Evolutionary conservation across 1,140 invertebrate genomes (phyloP).

Genomic region (Phocides pigmalion): DNA sequence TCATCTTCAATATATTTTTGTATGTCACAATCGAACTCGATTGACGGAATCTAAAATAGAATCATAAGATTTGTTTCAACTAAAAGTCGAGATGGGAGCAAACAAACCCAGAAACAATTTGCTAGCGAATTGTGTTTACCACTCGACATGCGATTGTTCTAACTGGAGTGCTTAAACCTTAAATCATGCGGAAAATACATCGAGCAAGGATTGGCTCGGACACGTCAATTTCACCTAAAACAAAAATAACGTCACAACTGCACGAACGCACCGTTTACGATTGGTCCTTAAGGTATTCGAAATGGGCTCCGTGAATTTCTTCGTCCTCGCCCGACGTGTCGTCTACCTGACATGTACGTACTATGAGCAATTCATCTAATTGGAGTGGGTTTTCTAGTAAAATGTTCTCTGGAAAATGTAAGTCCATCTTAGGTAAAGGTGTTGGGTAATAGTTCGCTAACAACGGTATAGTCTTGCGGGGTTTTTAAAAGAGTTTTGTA

Average conservation of each 20-base stretch:
- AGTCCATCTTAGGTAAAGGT: slow-evolving; percentile 11
- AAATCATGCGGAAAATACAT: neutral
- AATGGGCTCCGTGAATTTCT: too few species aligned
- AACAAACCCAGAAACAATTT: neutral
- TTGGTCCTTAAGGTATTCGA: too few species aligned
- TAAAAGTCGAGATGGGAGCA: neutral
- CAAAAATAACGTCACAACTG: too few species aligned
- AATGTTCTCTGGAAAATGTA: slow-evolving; percentile 15
- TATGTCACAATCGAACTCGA: too few species aligned
- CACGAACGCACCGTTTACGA: neutral
- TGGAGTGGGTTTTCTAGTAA: slow-evolving; percentile 25
- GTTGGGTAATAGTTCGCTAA: slow-evolving; percentile 10
- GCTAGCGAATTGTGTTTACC: neutral
- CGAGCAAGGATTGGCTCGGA: too few species aligned
- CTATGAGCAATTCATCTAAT: slow-evolving; percentile 28
- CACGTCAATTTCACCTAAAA: too few species aligned
- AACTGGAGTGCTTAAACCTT: slow-evolving; percentile 1
- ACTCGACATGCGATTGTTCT: slow-evolving; percentile 7
- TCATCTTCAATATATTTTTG: too few species aligned
- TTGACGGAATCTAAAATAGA: neutral
- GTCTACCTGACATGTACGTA: neutral
- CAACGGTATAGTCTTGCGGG: neutral
- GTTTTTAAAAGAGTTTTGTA: slow-evolving; percentile 11
- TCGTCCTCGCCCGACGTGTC: neutral
- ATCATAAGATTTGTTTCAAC: neutral